phyloP scores from a whole-genome alignment of 2,797 vertebrate genomes.

The Phrynocephalus forsythii region DNA sequence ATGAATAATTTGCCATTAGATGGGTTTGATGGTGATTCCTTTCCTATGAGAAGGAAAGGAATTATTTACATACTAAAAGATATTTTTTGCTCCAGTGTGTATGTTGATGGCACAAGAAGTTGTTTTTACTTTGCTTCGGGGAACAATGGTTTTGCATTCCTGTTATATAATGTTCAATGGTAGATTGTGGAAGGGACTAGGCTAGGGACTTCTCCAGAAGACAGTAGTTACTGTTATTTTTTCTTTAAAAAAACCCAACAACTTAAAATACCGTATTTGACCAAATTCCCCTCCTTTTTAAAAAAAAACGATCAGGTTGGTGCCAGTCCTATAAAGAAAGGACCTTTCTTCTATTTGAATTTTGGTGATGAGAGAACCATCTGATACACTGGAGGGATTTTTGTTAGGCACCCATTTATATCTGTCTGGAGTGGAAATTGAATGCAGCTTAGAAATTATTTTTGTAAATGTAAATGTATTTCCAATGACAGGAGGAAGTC shows the following conservation, averaged over 20 bases:
- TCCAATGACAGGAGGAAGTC: background rate
- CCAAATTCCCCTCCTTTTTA: no score
- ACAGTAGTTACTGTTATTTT: background rate
- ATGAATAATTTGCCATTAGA: background rate
- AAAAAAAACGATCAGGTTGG: no score
- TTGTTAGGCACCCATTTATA: background rate
- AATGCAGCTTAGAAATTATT: background rate
- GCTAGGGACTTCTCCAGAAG: no score
- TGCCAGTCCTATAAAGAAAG: background rate
- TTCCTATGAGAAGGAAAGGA: background rate
- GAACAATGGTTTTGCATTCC: background rate
- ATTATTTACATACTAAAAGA: background rate
- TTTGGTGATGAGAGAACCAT: background rate
- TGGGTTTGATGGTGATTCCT: background rate
- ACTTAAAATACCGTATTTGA: background rate
- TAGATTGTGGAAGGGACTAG: background rate
- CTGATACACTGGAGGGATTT: no score
- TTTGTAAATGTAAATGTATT: background rate
- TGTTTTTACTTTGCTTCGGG: background rate
- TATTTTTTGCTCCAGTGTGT: background rate
- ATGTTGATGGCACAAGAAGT: background rate
- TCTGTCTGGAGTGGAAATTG: background rate
- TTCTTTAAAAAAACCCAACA: no score
- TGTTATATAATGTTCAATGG: background rate
- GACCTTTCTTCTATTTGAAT: background rate